Percentiles rank a stretch among this genome's conserved stretches.
Conservation (phyloP, 1,140 invertebrate genomes). For the Aphelinus atriplicis region DNA sequence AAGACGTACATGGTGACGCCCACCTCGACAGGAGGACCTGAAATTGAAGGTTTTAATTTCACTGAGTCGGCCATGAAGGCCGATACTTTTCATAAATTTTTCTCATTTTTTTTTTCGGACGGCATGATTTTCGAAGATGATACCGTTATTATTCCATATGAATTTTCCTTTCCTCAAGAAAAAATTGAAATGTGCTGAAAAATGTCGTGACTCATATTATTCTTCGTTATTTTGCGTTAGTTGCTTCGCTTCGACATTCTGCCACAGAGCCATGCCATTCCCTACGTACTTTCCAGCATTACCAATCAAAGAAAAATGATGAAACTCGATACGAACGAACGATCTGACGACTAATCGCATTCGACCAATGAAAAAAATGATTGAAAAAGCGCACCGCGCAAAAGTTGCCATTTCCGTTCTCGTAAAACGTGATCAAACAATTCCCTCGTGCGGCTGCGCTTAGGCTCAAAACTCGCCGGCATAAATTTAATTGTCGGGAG, state of each 20-base stretch:
- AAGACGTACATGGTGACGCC: constrained; percentile 98
- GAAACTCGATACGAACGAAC: neutral
- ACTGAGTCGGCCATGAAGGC: constrained; percentile 62
- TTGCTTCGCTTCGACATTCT: neutral
- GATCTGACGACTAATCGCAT: neutral
- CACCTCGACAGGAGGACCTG: constrained; percentile 94
- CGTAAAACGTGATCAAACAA: too few relatives aligned
- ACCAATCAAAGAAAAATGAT: too few relatives aligned
- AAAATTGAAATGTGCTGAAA: too few relatives aligned
- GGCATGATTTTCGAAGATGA: constrained; percentile 20
- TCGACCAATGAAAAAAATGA: neutral
- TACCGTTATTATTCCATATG: neutral
- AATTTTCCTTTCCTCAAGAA: too few relatives aligned
- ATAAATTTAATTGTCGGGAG: too few relatives aligned
- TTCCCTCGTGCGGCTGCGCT: too few relatives aligned
- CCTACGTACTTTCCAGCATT: too few relatives aligned
- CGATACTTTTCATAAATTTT: constrained; percentile 43
- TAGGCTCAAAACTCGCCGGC: too few relatives aligned
- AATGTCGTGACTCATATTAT: too few relatives aligned
- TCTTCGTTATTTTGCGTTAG: too few relatives aligned
- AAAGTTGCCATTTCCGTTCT: neutral
- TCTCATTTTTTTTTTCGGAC: constrained; percentile 15
- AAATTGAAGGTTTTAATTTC: constrained; percentile 70
- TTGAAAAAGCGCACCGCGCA: neutral
- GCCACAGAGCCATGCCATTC: constrained; percentile 29